Evolutionary conservation across 2,797 vertebrate species (phyloP), one percentile per base, ranked within the genome.

Genomic region (Rousettus madagascariensis): DNA sequence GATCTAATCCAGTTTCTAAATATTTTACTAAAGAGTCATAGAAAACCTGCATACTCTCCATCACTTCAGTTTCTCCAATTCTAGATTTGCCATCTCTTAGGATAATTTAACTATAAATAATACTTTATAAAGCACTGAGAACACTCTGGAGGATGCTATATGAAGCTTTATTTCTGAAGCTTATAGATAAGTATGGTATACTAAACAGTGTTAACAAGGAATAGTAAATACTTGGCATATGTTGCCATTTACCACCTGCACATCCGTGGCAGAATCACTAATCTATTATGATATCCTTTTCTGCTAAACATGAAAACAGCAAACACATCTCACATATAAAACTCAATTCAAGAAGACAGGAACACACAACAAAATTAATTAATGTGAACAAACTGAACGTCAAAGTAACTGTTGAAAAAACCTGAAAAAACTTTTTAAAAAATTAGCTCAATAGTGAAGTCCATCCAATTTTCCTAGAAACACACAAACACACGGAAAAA

Each of bases 241-340:
- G 16, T 5, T 69, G 78, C 71, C 59, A 91, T 24, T 90, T 88
- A 68, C 20, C 46, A 83, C 41, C 30, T 69, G 16, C 30, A 75
- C 11, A 95, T 15, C 22, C 11, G 15, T 6, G 5, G 20, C 53
- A 94, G 55, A 36, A 94, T 46, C 46, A 69, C 30, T 80, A 88
- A 90, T 75, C 43, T 84, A 92, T 80, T 46, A 72, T 8, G 22
- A 72, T 49, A 74, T 24, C 80, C 41, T 82, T 82, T 61, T 71
- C 36, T 61, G 16, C 63, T 66, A 77, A 93, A 72, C 1, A n/a
- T 61, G 69, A 91, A 92, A 82, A 68, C 12, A 92, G 12, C 15
- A 86, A 93, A 82, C 61, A 89, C 2, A 86, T n/a, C n/a, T 78
- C 78, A 88, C 30, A 78, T 4, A 22, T 55, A 95, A 93, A 91